These are phyloP conservation scores for Macrosoma leucophasiata DNA, from an alignment of 2,888 invertebrate genomes.

Conservation along the genomic window DNA sequence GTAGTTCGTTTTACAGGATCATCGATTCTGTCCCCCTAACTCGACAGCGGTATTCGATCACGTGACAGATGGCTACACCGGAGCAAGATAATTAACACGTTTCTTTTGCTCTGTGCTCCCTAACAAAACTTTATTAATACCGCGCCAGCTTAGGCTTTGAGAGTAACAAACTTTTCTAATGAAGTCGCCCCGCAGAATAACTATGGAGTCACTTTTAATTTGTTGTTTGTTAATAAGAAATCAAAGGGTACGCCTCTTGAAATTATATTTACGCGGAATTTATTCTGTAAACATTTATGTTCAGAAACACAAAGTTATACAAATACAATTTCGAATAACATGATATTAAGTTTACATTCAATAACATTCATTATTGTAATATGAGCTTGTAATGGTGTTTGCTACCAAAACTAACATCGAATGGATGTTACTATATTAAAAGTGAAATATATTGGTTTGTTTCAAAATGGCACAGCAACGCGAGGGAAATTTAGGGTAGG, in stretches of 20 bases:
- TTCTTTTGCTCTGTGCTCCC: conserved; percentile 59
- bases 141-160: conserved; percentile 65
- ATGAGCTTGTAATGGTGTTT: too few species aligned
- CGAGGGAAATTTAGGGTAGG: conserved; percentile 35
- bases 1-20: too few species aligned
- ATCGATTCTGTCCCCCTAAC: too few species aligned
- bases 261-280: conserved; percentile 2
- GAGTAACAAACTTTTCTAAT: conserved; percentile 72
- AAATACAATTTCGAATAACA: too few species aligned
- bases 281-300: too few species aligned
- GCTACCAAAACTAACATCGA: too few species aligned
- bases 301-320: too few species aligned
- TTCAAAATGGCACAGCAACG: conserved; percentile 9
- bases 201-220: conserved; percentile 64
- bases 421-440: too few species aligned
- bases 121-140: conserved; percentile 75
- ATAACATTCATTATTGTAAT: too few species aligned
- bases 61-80: conserved; percentile 59
- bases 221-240: conserved; percentile 47
- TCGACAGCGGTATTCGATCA: conserved; percentile 22
- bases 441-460: too few species aligned
- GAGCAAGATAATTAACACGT: conserved; percentile 69
- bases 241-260: conserved; percentile 24
- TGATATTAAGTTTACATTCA: too few species aligned
- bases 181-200: conserved; percentile 67